These are phyloP conservation scores for Micromussa lordhowensis DNA, from an alignment of 92 coral and sea anemone species.

Conservation along the genomic window DNA sequence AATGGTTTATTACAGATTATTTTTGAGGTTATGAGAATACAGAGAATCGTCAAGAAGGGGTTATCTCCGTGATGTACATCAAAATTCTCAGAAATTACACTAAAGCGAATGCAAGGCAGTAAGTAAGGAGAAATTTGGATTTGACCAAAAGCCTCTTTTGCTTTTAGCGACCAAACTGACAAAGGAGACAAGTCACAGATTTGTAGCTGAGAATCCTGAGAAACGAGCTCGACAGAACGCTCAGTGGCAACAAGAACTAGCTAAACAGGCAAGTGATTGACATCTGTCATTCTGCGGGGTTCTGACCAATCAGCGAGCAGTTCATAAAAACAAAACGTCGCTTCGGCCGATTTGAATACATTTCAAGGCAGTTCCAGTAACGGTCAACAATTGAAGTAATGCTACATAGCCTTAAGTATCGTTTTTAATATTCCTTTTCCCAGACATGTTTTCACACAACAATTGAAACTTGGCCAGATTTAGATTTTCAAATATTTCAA, in stretches of 20 bases:
- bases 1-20: too few relatives aligned
- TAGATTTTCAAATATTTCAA: not conserved
- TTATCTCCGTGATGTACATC: not conserved
- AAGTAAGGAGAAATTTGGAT: not conserved
- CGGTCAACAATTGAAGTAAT: not conserved
- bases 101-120: not conserved
- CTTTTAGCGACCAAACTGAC: not conserved
- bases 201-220: slow-evolving; percentile 31
- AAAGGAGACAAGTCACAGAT: not conserved
- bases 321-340: not conserved
- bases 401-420: not conserved
- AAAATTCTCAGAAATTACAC: not conserved
- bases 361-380: not conserved
- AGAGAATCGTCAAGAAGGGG: not conserved
- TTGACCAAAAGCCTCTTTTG: not conserved
- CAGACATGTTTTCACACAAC: too few relatives aligned
- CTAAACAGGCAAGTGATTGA: not conserved
- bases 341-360: not conserved
- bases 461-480: not conserved
- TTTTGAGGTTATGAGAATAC: not conserved
- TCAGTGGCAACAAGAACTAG: not conserved
- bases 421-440: not conserved
- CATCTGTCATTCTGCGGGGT: not conserved
- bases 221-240: not conserved
- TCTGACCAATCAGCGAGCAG: not conserved